Base-by-base conservation (phyloP, 2,797 vertebrate genomes). In the Meda fulgida region DNA sequence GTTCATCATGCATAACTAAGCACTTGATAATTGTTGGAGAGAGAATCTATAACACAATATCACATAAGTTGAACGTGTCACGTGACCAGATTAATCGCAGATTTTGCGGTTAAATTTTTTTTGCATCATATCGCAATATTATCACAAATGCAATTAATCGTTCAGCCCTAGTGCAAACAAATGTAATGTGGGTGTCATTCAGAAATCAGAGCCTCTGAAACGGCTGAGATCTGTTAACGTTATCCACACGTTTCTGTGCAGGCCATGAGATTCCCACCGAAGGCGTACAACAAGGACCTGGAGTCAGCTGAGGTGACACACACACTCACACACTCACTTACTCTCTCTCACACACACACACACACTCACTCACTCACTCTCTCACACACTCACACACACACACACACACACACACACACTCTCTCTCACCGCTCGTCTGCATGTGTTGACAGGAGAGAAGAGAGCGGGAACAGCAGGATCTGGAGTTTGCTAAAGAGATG, bases 401-500 rank as follows among this genome's bases (percentile, higher is more conserved):
- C 11, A 21, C 14, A 34, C 67, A 13, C 31, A 70, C 36, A 4
- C 36, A 0, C 40, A 3, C 18, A 6, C 69, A n/a, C 9, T 1
- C 75, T 8, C 72, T 65, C 75, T 0, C 10, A 21, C 63, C 8
- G 69, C 43, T 63, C 29, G 43, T 69, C 36, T 84, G 48, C 87
- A 26, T 80, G 73, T 87, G 36, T 78, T 23, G 86, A 4, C 92
- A 99, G 97, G 98, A 99, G 89, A 96, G 98, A 87, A 95, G 98
- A 60, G 98, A 99, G 85, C 94, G 98, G 0, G 98, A 99, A 91
- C 98, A 99, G 92, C 98, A 99, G 91, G 98, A 99, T 91, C 93
- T 99, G 94, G 98, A 99, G 92, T 99, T 99, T 0, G 98, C 98
- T 36, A 99, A 99, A 94, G 98, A 99, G 93, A 99, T 99, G 98